These are phyloP conservation scores for Allolobophora icterica DNA, from an alignment of 2,888 invertebrate species.

Conservation along the genomic window DNA sequence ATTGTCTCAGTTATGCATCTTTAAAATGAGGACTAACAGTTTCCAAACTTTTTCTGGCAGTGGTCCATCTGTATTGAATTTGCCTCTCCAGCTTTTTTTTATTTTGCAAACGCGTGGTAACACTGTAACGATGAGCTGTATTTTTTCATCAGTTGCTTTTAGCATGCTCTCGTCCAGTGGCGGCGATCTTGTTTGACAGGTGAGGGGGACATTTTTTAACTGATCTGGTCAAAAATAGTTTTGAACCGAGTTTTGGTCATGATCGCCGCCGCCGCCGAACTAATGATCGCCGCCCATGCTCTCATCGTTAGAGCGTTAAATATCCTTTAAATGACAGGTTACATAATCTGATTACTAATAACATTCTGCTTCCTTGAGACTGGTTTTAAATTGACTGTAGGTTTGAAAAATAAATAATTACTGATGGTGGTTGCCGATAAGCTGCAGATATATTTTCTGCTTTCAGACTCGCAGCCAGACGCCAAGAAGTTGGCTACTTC, in stretches of 20 bases:
- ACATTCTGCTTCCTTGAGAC: background rate
- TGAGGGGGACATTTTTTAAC: no score
- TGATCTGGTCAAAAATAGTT: no score
- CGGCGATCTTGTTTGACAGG: no score
- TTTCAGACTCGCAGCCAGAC: conserved; percentile 48
- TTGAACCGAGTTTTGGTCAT: no score
- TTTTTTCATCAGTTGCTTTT: no score
- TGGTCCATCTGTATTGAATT: background rate
- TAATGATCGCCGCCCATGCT: no score
- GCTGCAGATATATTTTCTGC: background rate
- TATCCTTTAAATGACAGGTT: background rate
- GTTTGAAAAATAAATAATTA: background rate
- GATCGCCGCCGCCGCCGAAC: no score
- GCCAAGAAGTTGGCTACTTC: conserved; percentile 47
- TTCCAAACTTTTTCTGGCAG: background rate
- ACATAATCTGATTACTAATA: background rate
- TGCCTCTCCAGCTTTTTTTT: no score
- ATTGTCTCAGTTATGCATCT: background rate
- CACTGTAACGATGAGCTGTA: no score
- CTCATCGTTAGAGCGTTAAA: background rate
- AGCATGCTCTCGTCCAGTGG: no score
- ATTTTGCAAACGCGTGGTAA: no score
- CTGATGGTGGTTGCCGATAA: background rate
- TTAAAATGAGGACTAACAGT: no score
- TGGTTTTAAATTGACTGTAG: background rate